Evolutionary conservation across 2,888 invertebrate genomes (phyloP), one percentile per base, ranked within the genome.

Genomic region (Amaurobius ferox): DNA sequence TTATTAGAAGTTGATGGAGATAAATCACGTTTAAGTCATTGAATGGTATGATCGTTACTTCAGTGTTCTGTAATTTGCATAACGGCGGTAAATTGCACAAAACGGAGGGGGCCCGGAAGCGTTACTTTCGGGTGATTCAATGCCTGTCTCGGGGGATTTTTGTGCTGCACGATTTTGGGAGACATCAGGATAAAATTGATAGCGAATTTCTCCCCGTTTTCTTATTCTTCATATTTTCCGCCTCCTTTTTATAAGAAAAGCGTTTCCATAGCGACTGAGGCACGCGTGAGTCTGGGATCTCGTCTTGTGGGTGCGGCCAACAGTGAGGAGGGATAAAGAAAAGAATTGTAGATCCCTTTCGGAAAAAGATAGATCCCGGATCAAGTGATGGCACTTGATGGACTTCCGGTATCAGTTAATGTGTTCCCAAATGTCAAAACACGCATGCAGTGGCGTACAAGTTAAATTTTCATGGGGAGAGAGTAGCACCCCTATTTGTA

Each of bases 1-100:
- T 76, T 77, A 85, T 77, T 77, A 72, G 77, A 77, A 85, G 77
- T 77, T 85, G 83, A 85, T 85, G 77, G 83, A 35, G 83, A 85
- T 77, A 85, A 85, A 85, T 85, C 66, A 71, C 83, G 66, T 19
- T 66, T 19, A 32, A 39, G 48, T 85, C 55, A 72, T 72, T 72
- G 77, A 55, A 72, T 73, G 64, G 72, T 77, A 77, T 85, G 35
- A 66, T 71, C 77, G 76, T 85, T 77, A 77, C 64, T 19, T 32
- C 55, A 66, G 62, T 85, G 72, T 77, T 85, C 71, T 66, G 40
- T 85, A 85, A 85, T 85, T 85, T 85, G 83, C 83, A 85, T 85
- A 85, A 66, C 83, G 71, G 64, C 61, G 72, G 72, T 76, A 74
- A 81, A 74, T 81, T 81, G 62, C 74, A 40, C 30, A 67, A 48